These are phyloP conservation scores for Lepisosteus osseus DNA, from an alignment of 2,113 vertebrate genomes.

Conservation along the genomic window DNA sequence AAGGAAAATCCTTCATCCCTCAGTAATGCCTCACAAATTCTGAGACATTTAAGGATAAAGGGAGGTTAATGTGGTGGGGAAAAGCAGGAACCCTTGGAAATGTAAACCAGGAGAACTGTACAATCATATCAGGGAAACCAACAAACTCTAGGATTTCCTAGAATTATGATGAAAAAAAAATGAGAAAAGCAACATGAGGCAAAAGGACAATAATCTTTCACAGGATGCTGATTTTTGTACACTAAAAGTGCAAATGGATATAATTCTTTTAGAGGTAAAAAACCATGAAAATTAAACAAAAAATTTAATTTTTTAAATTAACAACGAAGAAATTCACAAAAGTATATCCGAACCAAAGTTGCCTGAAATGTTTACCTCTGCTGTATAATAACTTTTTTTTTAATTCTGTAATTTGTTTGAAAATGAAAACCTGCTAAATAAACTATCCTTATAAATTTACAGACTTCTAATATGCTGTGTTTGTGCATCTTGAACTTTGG, in stretches of 20 bases:
- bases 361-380: no score
- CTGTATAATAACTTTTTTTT: no score
- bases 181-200: background rate
- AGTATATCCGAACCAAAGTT: background rate
- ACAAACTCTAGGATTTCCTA: no score
- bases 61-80: slow-evolving; percentile 51
- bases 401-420: no score
- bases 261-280: no score
- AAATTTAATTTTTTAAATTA: background rate
- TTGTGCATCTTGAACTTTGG: background rate
- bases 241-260: no score
- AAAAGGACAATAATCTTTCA: slow-evolving; percentile 27
- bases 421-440: no score
- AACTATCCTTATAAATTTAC: no score
- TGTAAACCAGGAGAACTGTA: slow-evolving; percentile 18
- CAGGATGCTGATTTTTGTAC: slow-evolving; percentile 20
- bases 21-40: slow-evolving; percentile 47
- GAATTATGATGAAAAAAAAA: no score
- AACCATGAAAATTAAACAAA: background rate
- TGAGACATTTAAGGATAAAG: slow-evolving; percentile 52
- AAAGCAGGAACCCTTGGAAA: slow-evolving; percentile 33
- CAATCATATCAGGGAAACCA: no score
- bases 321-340: background rate
- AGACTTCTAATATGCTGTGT: background rate
- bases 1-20: slow-evolving; percentile 59